Percentiles rank a stretch among this genome's conserved stretches.
Conservation (phyloP, 2,113 vertebrate genomes). For the Glaucidium brasilianum region DNA sequence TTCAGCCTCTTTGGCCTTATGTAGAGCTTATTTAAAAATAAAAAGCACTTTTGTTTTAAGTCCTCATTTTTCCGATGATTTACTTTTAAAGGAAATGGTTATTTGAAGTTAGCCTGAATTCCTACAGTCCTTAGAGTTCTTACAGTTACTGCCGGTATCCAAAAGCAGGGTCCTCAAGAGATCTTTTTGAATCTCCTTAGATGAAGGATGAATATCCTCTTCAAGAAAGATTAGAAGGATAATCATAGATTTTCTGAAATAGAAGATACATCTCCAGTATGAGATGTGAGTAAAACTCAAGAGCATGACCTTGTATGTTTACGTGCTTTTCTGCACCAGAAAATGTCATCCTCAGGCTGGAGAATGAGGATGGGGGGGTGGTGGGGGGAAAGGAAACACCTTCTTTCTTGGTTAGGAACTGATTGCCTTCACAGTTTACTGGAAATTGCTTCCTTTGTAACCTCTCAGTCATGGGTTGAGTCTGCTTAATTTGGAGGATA, state of each 20-base stretch:
- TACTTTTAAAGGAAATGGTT: not conserved
- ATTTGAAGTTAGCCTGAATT: not conserved
- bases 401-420: accelerated
- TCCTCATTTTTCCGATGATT: not conserved
- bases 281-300: not conserved
- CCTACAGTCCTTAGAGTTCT: not conserved
- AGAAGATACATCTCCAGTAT: not conserved
- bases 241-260: slow-evolving; percentile 26
- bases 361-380: not conserved
- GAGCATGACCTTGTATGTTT: not conserved
- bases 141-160: not conserved
- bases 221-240: slow-evolving; percentile 28
- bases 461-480: not conserved
- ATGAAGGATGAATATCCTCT: not conserved
- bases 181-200: not conserved
- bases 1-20: not conserved
- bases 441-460: not conserved
- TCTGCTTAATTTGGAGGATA: not conserved
- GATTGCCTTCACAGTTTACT: not conserved
- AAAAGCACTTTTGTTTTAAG: not conserved
- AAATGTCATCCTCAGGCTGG: not conserved
- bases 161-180: not conserved
- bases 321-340: not conserved
- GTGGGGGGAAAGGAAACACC: not conserved
- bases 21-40: not conserved